Base-by-base conservation (phyloP, 2,797 vertebrate species). In the Fistularia commersonii region DNA sequence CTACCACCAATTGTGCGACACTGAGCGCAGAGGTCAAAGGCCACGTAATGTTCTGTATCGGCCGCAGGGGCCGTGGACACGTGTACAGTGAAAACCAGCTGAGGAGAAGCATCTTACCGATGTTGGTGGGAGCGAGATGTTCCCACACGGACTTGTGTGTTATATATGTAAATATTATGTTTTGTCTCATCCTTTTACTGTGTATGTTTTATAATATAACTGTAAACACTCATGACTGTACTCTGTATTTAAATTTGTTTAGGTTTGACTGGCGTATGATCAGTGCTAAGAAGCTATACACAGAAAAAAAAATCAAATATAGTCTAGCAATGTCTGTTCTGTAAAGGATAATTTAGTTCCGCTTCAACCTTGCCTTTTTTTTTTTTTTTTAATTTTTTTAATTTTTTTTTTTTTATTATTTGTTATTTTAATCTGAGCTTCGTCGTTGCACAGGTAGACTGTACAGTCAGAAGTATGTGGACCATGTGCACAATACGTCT, bases 161-260 rank as follows among this genome's bases (percentile, higher is more conserved):
- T 76, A 77, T 64, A 82, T 86, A 83, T 89, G 84, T 87, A 88
- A 78, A 87, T 87, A 87, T 69, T 80, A 43, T 72, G 46, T 23
- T 76, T 68, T 64, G 70, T 83, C 66, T 78, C 75, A 66, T 81
- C 57, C 64, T 84, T 83, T 81, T 83, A 81, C 65, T 74, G 69
- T 80, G 74, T 82, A 61, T 81, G 77, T 82, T 83, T 88, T 87
- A 79, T 84, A 82, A 80, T 77, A 75, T 79, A 71, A 80, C 76
- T 87, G 72, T 80, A 82, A 82, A 87, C 78, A 80, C 69, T 77
- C 76, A 72, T 66, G 66, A 76, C 59, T 77, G 68, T 71, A 78
- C 61, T 74, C 67, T 72, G 54, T 79, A 84, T 85, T 82, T 81
- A 82, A 70, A 71, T 53, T 49, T 58, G 37, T 76, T 62, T 75